phyloP scores from a whole-genome alignment of 2,797 vertebrate species.

The Muscicapa comitata region DNA sequence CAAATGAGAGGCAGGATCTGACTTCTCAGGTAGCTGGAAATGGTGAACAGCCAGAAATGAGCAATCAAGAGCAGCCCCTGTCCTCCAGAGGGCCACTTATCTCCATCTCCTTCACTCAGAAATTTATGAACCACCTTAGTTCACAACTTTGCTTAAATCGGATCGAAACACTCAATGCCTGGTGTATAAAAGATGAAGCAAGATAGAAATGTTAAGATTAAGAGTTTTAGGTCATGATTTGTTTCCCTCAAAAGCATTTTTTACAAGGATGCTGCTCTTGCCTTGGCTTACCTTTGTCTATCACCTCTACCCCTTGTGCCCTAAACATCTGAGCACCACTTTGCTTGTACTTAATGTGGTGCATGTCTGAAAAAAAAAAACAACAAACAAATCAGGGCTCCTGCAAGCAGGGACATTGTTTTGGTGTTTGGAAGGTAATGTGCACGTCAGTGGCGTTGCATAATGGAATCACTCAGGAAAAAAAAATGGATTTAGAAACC shows the following conservation, averaged over 20 bases:
- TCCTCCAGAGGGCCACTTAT: background rate
- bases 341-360: background rate
- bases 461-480: background rate
- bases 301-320: background rate
- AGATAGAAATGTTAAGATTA: background rate
- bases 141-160: background rate
- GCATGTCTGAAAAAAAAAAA: background rate
- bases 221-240: background rate
- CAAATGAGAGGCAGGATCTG: background rate
- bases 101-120: background rate
- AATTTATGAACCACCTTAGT: background rate
- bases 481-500: background rate
- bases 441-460: rapidly evolving
- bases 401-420: background rate
- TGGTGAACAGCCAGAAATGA: background rate
- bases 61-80: background rate
- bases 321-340: background rate
- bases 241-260: background rate
- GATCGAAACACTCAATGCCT: background rate
- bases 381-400: background rate
- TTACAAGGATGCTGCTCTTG: background rate
- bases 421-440: background rate
- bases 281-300: background rate
- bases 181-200: background rate
- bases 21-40: background rate